Evolutionary conservation across 2,797 vertebrate species (phyloP).

Genomic region (Crocidura indochinensis): DNA sequence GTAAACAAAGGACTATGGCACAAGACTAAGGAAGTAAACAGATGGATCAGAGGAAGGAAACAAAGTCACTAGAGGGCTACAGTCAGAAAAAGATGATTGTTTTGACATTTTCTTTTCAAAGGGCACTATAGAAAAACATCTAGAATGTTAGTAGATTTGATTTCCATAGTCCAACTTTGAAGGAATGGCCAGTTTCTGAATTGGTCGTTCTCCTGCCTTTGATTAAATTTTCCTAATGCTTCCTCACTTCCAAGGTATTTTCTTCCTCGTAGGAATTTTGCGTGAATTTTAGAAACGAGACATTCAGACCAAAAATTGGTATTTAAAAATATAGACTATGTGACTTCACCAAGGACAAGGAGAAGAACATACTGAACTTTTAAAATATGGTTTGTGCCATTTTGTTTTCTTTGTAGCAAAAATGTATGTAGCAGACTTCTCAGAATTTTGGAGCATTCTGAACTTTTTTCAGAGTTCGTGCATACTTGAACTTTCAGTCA

Average conservation of each 20-base stretch:
- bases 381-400: neutral
- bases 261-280: slow-evolving; percentile 69
- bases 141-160: slow-evolving; percentile 73
- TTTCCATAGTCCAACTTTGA: slow-evolving; percentile 40
- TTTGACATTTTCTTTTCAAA: neutral
- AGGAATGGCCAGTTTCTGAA: slow-evolving; percentile 71
- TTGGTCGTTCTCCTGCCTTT: slow-evolving; percentile 74
- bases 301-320: slow-evolving; percentile 41
- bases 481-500: slow-evolving; percentile 75
- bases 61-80: too few relatives aligned
- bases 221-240: slow-evolving; percentile 78
- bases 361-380: slow-evolving; percentile 50
- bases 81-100: too few relatives aligned
- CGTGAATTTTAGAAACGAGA: slow-evolving; percentile 66
- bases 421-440: slow-evolving; percentile 15
- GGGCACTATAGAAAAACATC: slow-evolving; percentile 74
- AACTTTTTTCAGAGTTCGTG: slow-evolving; percentile 74
- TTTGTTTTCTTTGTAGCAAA: slow-evolving; percentile 71
- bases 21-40: neutral
- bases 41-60: too few relatives aligned
- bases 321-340: slow-evolving; percentile 68
- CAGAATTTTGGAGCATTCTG: slow-evolving; percentile 15
- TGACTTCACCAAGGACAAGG: slow-evolving; percentile 65
- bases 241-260: slow-evolving; percentile 80
- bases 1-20: neutral